phyloP scores from a whole-genome alignment of 2,113 vertebrate genomes.

The Lepisosteus oculatus region DNA sequence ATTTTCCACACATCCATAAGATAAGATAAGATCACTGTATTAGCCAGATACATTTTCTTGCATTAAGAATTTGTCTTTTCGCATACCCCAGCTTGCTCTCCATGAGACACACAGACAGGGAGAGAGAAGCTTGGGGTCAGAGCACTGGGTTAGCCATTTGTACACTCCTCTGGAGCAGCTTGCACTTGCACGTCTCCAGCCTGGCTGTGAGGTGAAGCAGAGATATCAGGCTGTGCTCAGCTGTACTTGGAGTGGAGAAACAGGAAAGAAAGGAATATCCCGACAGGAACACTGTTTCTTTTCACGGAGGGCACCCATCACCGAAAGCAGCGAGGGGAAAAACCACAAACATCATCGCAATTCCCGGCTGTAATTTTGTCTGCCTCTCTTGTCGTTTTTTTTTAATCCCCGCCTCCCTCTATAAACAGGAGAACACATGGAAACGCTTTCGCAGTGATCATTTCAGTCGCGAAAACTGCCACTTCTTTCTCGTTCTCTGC shows the following conservation, averaged over 20 bases:
- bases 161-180: too few relatives aligned
- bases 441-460: constrained; percentile 50
- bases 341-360: constrained; percentile 30
- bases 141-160: too few relatives aligned
- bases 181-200: neutral
- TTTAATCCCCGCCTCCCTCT: constrained; percentile 24
- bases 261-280: neutral
- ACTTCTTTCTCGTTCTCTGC: constrained; percentile 13
- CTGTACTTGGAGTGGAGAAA: neutral
- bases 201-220: neutral
- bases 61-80: too few relatives aligned
- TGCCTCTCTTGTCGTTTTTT: constrained; percentile 1
- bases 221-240: neutral
- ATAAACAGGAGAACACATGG: constrained; percentile 46
- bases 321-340: constrained; percentile 20
- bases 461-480: constrained; percentile 38
- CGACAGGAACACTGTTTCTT: neutral
- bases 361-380: constrained; percentile 43
- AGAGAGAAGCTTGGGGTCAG: too few relatives aligned
- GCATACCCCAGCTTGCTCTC: too few relatives aligned
- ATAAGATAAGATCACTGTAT: too few relatives aligned
- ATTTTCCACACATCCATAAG: too few relatives aligned
- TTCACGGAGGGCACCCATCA: constrained; percentile 16
- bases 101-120: too few relatives aligned
- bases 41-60: too few relatives aligned